These are phyloP conservation scores for Sternotherus odoratus DNA, from an alignment of 2,797 vertebrate species.

Conservation along the genomic window DNA sequence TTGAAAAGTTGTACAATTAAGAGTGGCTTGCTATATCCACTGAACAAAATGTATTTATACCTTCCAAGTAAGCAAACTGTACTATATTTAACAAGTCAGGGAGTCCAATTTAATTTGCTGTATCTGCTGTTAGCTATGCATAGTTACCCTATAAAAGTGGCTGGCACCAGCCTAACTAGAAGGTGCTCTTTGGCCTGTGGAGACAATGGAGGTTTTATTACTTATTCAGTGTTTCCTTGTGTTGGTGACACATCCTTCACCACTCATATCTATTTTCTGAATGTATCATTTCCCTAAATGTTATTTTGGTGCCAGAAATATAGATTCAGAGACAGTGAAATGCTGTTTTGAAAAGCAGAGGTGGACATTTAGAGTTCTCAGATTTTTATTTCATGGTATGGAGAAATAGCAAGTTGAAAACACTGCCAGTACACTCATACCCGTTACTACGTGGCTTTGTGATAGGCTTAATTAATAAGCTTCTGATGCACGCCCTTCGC, in stretches of 20 bases:
- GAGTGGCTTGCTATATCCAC: not conserved
- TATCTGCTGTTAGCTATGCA: not conserved
- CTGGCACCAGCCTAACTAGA: not conserved
- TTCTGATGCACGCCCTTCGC: not conserved
- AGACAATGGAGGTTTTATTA: not conserved
- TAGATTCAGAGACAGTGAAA: not conserved
- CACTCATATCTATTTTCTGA: not conserved
- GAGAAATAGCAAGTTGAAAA: not conserved
- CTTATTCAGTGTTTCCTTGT: not conserved
- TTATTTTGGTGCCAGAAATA: not conserved
- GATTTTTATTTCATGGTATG: not conserved
- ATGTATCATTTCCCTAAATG: not conserved
- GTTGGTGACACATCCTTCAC: not conserved
- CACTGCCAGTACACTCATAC: not conserved
- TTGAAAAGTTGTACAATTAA: not conserved
- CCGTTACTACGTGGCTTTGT: not conserved
- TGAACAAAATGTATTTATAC: not conserved
- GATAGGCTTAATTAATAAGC: not conserved
- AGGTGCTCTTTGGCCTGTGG: not conserved
- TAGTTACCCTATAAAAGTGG: not conserved
- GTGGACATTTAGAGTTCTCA: not conserved
- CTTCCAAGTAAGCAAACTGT: not conserved
- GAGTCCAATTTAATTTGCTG: rapidly evolving
- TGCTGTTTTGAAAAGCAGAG: not conserved
- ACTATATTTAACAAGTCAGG: not conserved